Conservation (phyloP, 2,797 vertebrate genomes). For the Coilia nasus region DNA sequence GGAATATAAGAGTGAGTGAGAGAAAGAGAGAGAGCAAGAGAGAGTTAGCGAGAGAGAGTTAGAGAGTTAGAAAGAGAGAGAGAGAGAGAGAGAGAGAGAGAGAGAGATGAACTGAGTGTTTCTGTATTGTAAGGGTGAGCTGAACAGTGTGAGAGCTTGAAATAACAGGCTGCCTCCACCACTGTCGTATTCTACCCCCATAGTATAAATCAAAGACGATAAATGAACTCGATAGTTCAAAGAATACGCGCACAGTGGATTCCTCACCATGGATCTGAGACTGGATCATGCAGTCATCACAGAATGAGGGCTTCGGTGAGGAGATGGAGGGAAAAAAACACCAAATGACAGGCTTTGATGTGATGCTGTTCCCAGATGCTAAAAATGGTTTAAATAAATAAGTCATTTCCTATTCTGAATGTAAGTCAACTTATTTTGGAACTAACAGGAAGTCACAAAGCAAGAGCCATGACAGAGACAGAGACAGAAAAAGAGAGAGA, state of each 20-base stretch:
- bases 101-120: not conserved
- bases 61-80: not conserved
- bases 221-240: constrained; percentile 56
- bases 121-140: not conserved
- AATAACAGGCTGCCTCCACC: constrained; percentile 16
- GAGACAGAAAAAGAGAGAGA: constrained; percentile 50
- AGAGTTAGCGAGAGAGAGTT: not conserved
- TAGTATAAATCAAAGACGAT: constrained; percentile 50
- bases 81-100: not conserved
- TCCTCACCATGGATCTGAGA: constrained; percentile 53
- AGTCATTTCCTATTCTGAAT: constrained; percentile 31
- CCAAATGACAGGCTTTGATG: constrained; percentile 60
- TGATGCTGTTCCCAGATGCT: constrained; percentile 57
- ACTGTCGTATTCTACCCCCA: constrained; percentile 25
- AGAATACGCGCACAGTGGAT: constrained; percentile 55
- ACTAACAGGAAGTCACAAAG: constrained; percentile 58
- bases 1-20: not conserved
- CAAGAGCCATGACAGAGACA: constrained; percentile 43
- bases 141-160: not conserved
- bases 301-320: constrained; percentile 39
- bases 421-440: constrained; percentile 57
- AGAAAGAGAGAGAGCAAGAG: not conserved
- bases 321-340: constrained; percentile 41
- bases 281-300: constrained; percentile 54
- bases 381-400: constrained; percentile 51